A percentile compares a stretch with the other conserved stretches of the same genome.
Conservation (phyloP, 2,797 vertebrate species). For the Gobionotothen gibberifrons region DNA sequence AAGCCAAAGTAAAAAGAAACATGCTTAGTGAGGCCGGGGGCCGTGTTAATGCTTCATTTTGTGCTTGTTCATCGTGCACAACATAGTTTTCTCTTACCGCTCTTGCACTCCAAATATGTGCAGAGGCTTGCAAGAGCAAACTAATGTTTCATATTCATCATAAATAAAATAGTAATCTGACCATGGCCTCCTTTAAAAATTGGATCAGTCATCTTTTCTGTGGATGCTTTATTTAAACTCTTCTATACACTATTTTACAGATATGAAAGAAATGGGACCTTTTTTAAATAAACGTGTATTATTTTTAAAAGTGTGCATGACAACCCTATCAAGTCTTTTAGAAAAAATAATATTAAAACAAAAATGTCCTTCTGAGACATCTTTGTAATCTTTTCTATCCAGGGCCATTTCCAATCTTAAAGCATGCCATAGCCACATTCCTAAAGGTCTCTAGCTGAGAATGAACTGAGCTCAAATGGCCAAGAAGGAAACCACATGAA, state of each 20-base stretch:
- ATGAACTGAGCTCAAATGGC: constrained; percentile 61
- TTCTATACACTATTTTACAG: background rate
- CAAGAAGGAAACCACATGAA: constrained; percentile 68
- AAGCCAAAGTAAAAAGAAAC: background rate
- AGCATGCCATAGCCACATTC: constrained; percentile 69
- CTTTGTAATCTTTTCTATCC: constrained; percentile 36
- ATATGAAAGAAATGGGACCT: background rate
- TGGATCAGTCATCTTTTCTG: constrained; percentile 10
- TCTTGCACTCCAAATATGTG: constrained; percentile 22
- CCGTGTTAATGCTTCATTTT: constrained; percentile 39
- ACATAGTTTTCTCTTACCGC: constrained; percentile 12
- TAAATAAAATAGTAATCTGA: constrained; percentile 62
- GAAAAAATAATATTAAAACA: constrained; percentile 9
- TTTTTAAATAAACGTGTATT: background rate
- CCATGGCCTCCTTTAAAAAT: constrained; percentile 21
- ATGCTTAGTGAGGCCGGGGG: background rate
- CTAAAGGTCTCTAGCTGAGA: constrained; percentile 61
- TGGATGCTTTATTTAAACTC: background rate
- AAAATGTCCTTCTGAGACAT: constrained; percentile 32
- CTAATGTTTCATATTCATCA: constrained; percentile 60
- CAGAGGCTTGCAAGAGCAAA: constrained; percentile 36
- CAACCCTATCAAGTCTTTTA: background rate
- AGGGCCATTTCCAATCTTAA: constrained; percentile 48
- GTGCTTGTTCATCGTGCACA: constrained; percentile 39
- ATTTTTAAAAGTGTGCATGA: constrained; percentile 1